These are phyloP conservation scores for Nemotelus nigrinus DNA, from an alignment of 2,888 invertebrate genomes.

Conservation along the genomic window DNA sequence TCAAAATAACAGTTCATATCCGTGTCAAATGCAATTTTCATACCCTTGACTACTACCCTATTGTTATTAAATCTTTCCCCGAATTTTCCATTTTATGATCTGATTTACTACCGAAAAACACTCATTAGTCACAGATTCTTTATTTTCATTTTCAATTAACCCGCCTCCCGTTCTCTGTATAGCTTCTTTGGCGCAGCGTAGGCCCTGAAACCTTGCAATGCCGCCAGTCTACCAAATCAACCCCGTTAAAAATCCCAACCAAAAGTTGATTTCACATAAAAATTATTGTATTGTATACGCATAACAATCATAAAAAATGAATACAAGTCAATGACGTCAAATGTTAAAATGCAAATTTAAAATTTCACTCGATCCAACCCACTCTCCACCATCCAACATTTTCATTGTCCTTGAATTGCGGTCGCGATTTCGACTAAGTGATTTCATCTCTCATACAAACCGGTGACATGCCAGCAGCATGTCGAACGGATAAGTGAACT, in stretches of 20 bases:
- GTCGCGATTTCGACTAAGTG: slow-evolving; percentile 32
- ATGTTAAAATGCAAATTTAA: slow-evolving; percentile 42
- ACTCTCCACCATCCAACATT: slow-evolving; percentile 17
- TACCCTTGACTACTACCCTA: neutral
- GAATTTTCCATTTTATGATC: too few species aligned
- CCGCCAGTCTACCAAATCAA: too few species aligned
- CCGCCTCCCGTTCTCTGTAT: too few species aligned
- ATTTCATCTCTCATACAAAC: neutral
- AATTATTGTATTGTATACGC: too few species aligned
- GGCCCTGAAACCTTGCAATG: too few species aligned
- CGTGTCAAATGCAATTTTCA: slow-evolving; percentile 11
- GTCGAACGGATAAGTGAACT: slow-evolving; percentile 10
- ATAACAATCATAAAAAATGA: neutral
- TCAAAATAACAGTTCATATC: neutral
- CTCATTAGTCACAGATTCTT: neutral
- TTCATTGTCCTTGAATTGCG: slow-evolving; percentile 44
- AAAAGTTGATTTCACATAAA: too few species aligned
- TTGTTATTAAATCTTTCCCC: too few species aligned
- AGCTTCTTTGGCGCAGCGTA: too few species aligned
- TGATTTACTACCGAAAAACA: too few species aligned
- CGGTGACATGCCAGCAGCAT: too few species aligned
- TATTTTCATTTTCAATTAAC: neutral
- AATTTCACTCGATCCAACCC: neutral
- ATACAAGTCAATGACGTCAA: slow-evolving; percentile 4
- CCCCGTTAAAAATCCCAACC: too few species aligned